These are phyloP conservation scores for Channa argus DNA, from an alignment of 2,113 vertebrate species.

Conservation along the genomic window DNA sequence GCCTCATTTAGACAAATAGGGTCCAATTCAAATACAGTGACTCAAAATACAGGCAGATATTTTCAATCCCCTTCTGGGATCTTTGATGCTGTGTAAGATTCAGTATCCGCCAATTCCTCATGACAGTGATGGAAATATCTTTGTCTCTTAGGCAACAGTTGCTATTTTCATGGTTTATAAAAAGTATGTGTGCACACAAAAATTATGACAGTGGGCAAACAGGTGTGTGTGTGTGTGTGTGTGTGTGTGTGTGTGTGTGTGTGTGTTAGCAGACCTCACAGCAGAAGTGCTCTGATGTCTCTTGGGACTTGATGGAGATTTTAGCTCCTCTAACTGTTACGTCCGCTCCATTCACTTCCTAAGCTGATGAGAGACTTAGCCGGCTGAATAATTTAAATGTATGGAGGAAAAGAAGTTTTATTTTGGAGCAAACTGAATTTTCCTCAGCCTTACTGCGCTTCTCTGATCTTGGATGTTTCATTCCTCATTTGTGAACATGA, in stretches of 20 bases:
- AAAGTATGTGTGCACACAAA: not conserved
- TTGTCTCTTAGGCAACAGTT: constrained; percentile 12
- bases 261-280: not conserved
- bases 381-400: constrained; percentile 60
- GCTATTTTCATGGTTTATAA: too few relatives aligned
- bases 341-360: constrained; percentile 39
- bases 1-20: too few relatives aligned
- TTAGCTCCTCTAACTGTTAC: constrained; percentile 47
- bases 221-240: not conserved
- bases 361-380: constrained; percentile 44
- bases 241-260: too few relatives aligned
- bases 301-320: constrained; percentile 25
- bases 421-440: constrained; percentile 45
- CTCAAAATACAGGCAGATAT: too few relatives aligned
- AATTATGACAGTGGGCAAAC: too few relatives aligned
- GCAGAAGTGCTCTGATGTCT: constrained; percentile 30
- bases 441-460: constrained; percentile 18
- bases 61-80: too few relatives aligned
- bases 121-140: constrained; percentile 8
- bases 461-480: constrained; percentile 10
- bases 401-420: constrained; percentile 32
- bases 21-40: too few relatives aligned
- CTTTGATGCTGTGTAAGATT: not conserved
- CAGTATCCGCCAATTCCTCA: not conserved
- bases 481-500: constrained; percentile 21